Conservation (phyloP, 2,797 vertebrate genomes). For the Myotis findleyi region DNA sequence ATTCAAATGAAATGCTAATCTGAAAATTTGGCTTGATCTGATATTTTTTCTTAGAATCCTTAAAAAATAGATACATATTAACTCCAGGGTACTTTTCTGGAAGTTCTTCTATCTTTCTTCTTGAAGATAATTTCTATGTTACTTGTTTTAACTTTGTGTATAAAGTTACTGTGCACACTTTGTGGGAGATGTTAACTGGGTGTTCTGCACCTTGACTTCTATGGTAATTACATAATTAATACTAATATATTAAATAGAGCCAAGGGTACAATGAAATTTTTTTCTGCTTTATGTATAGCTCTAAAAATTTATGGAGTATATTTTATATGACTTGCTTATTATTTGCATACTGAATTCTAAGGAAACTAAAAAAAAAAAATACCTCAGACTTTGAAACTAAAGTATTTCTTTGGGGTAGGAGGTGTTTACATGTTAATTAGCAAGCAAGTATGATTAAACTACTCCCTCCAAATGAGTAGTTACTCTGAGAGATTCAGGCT, state of each 20-base stretch:
- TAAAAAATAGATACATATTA: background rate
- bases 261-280: background rate
- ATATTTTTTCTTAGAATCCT: background rate
- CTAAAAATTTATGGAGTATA: background rate
- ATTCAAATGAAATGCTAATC: background rate
- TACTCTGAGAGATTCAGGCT: background rate
- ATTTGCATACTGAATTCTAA: background rate
- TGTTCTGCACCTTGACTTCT: background rate
- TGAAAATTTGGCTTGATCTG: background rate
- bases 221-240: background rate
- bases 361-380: background rate
- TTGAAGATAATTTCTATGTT: background rate
- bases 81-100: background rate
- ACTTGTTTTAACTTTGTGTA: background rate
- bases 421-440: background rate
- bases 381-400: background rate
- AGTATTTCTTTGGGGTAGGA: background rate
- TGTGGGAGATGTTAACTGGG: background rate
- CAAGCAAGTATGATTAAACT: background rate
- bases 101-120: background rate
- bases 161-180: background rate
- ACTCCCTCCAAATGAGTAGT: background rate
- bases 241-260: background rate
- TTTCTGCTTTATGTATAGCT: background rate
- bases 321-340: background rate